Conservation (phyloP, 2,888 invertebrate genomes). For the Panzeria rudis region DNA sequence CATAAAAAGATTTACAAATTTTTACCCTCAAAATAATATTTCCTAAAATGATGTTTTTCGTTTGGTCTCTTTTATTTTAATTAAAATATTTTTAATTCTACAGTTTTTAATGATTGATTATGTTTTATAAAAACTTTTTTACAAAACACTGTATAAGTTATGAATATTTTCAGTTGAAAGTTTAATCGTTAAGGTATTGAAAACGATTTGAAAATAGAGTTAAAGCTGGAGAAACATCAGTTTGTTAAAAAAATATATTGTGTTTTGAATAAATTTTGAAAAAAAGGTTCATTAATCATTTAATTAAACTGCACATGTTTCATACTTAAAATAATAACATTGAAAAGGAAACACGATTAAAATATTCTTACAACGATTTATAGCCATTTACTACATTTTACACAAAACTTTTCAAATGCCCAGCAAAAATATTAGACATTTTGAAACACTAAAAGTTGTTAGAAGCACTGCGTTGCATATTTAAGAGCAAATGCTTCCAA, state of each 20-base stretch:
- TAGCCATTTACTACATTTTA: too few species aligned
- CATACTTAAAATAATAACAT: not conserved
- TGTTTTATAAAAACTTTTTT: slow-evolving; percentile 12
- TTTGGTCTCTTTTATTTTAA: slow-evolving; percentile 15
- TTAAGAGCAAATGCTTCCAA: too few species aligned
- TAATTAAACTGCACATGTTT: slow-evolving; percentile 1
- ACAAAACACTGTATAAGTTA: slow-evolving; percentile 13
- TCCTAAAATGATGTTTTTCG: slow-evolving; percentile 15
- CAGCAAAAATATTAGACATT: too few species aligned
- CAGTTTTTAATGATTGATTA: slow-evolving; percentile 51
- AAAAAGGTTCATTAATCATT: slow-evolving; percentile 35
- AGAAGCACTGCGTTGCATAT: too few species aligned
- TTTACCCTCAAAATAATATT: slow-evolving; percentile 30
- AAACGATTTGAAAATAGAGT: not conserved
- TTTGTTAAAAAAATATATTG: not conserved
- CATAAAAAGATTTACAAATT: slow-evolving; percentile 29
- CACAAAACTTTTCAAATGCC: too few species aligned
- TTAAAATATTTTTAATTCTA: slow-evolving; percentile 29
- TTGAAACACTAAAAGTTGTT: too few species aligned
- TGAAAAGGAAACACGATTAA: not conserved
- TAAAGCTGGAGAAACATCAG: not conserved
- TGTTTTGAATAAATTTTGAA: not conserved
- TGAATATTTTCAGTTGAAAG: slow-evolving; percentile 3
- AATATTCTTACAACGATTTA: too few species aligned
- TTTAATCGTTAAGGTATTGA: too few species aligned